These are phyloP conservation scores for Micronycteris hirsuta DNA, from an alignment of 2,113 vertebrate genomes.

Conservation along the genomic window DNA sequence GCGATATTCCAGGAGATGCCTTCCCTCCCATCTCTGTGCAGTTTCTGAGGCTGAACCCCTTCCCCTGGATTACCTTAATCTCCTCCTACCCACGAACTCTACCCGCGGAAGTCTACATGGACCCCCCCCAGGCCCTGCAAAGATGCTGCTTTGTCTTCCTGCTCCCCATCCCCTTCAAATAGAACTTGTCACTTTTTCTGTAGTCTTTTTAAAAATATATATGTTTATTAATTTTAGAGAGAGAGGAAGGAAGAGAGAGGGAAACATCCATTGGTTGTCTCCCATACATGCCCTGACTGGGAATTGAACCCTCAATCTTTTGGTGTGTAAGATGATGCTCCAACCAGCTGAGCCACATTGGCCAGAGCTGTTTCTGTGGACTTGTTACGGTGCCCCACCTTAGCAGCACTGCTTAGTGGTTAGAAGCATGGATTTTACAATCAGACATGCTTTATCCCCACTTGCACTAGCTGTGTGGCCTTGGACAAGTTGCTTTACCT, in stretches of 20 bases:
- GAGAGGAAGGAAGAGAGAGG: too few species aligned
- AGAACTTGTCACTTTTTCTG: background rate
- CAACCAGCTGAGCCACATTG: too few species aligned
- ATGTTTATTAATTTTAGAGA: too few species aligned
- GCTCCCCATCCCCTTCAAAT: background rate
- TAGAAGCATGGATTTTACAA: background rate
- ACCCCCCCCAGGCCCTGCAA: background rate
- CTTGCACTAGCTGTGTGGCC: background rate
- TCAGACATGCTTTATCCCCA: background rate
- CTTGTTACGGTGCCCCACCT: background rate
- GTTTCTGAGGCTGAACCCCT: background rate
- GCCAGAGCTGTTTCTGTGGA: background rate
- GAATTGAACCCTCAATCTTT: too few species aligned
- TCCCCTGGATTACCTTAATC: background rate
- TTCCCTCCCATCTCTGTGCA: background rate
- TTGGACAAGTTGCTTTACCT: background rate
- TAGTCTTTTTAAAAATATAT: too few species aligned
- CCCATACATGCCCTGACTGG: too few species aligned
- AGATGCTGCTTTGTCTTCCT: background rate
- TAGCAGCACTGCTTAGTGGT: background rate
- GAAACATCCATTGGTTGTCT: too few species aligned
- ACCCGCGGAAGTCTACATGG: background rate
- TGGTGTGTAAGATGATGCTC: too few species aligned
- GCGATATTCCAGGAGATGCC: background rate
- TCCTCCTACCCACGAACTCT: background rate